Base-by-base conservation (phyloP, 2,888 invertebrate species). In the Julus scanicus region DNA sequence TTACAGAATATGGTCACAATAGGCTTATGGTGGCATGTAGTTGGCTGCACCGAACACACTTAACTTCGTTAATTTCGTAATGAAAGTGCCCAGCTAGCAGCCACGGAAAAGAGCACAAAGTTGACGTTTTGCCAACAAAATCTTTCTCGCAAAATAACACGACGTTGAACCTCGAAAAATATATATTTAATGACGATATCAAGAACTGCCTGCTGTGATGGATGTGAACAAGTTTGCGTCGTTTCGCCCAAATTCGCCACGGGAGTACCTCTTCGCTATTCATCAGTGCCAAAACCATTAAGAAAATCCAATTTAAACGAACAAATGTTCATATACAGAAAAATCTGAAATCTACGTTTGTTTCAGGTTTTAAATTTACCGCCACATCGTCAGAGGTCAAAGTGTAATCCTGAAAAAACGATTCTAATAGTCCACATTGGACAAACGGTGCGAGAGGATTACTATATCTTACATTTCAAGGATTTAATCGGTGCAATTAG, bases 161-260 rank as follows among this genome's bases (percentile, higher is more conserved):
- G 53, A 53, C 53, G 13, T 13, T 53, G 53, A 53, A 17, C 53
- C 53, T 15, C 13, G n/a, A 17, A 63, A 63, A 63, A 63, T 63
- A 63, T 63, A 63, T 63, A 63, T 63, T 63, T 63, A 63, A 63
- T 63, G 63, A 63, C 63, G 63, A 63, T 63, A 63, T 63, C 63
- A 63, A 63, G 5, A 63, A 63, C 15, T 6, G 63, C 63, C 17
- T n/a, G 63, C n/a, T 63, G 63, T 63, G 63, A 63, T 63, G 63
- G 63, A 63, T 63, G 63, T 15, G 63, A 63, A 63, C 63, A 53
- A 15, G 53, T 53, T 53, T 13, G 13, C 13, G 53, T 53, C n/a
- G n/a, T 20, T n/a, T 63, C 63, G 63, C 63, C 63, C 63, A 63
- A 63, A 5, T 63, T 63, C 63, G n/a, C 63, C 53, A 53, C 53